Evolutionary conservation across 2,888 invertebrate species (phyloP), one percentile per base, ranked within the genome.

Genomic region (Lysandra bellargus): DNA sequence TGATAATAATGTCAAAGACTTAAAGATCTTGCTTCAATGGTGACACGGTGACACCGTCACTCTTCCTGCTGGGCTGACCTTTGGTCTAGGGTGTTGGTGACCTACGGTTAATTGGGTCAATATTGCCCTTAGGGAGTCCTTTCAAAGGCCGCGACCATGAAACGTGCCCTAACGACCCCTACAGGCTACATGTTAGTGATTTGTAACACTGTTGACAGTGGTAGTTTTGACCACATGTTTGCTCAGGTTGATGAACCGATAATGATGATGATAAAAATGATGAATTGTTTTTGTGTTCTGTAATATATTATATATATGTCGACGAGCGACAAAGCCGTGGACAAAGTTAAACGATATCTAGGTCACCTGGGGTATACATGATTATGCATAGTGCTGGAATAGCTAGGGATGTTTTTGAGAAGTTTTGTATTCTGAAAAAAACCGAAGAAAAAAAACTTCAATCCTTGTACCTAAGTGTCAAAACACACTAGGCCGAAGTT

Each of bases 351-450:
- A 72, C 78, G 80, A 80, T 79, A 81, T 80, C 73, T 82, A 72
- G 81, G 82, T 80, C 80, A 80, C 30, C 14, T n/a, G 69, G 82
- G 82, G 81, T 81, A 82, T 73, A 80, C 77, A 82, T 80, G 74
- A 73, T 80, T 60, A 40, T 80, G 60, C 60, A 78, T 78, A 74
- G 53, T 79, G 79, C 57, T 61, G 30, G 9, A 30, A 61, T 23
- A 61, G 61, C 12, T 73, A 40, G 73, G 73, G 40, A 73, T 23
- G 73, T 37, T 37, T 33, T 33, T 4, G 61, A 61, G 7, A 23
- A 61, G 61, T 61, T 23, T n/a, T 61, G 14, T 72, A 72, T 33
- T 72, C 23, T 57, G 17, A 17, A 12, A 57, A 53, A 57, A 61
- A 23, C 3, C 7, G 23, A 61, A 61, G 61, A 61, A 60, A 60